These are phyloP conservation scores for Aelia acuminata DNA, from an alignment of 2,888 invertebrate species.

Conservation along the genomic window DNA sequence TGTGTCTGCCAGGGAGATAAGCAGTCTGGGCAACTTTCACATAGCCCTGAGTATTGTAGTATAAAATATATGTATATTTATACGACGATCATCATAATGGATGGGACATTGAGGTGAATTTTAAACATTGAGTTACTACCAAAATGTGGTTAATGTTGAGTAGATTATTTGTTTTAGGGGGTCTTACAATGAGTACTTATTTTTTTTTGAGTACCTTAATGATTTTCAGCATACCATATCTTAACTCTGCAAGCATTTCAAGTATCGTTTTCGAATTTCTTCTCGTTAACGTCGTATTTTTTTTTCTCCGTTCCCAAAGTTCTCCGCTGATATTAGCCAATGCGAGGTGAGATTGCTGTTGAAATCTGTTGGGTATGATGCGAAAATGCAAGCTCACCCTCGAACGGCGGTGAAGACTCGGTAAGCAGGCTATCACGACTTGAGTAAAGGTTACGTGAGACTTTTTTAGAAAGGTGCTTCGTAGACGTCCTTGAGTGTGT, in stretches of 20 bases:
- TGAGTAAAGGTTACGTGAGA: constrained; percentile 53
- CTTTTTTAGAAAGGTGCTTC: constrained; percentile 50
- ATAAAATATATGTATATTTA: neutral
- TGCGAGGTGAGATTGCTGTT: neutral
- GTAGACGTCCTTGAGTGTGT: constrained; percentile 33
- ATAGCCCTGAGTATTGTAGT: neutral
- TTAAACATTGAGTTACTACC: no score
- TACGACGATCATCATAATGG: neutral
- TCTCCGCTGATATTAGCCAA: no score
- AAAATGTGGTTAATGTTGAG: no score
- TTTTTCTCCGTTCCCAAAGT: no score
- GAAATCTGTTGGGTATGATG: neutral
- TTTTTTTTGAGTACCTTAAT: no score
- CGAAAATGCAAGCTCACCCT: neutral
- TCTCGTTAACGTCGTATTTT: no score
- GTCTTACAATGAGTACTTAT: no score
- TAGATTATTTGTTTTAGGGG: no score
- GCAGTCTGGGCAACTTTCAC: constrained; percentile 14
- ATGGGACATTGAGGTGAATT: neutral
- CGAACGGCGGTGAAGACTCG: neutral
- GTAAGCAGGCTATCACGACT: constrained; percentile 40
- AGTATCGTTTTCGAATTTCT: no score
- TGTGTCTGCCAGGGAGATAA: neutral
- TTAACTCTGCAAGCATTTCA: no score
- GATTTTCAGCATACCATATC: no score